Evolutionary conservation across 2,888 invertebrate genomes (phyloP).

Genomic region (Lithophane semibrunnea): DNA sequence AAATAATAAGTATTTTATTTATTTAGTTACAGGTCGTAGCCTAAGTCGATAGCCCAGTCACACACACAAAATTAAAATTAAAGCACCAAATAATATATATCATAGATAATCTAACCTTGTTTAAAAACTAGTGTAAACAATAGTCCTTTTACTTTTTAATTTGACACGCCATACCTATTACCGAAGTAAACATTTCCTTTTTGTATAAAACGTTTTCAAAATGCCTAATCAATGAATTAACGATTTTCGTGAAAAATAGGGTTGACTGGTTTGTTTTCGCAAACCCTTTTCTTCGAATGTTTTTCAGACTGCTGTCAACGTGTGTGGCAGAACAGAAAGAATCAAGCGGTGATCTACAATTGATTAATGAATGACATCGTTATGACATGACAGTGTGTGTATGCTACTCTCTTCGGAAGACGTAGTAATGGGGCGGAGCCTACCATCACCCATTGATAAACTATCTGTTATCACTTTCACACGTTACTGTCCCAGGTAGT

Average conservation of each 20-base stretch:
- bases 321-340: background rate
- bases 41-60: no score
- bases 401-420: conserved; percentile 15
- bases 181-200: no score
- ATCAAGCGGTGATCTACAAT: background rate
- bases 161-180: background rate
- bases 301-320: background rate
- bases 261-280: background rate
- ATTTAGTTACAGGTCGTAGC: no score
- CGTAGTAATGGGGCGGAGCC: conserved; percentile 51
- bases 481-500: conserved; percentile 31
- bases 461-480: conserved; percentile 62
- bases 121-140: no score
- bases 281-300: background rate
- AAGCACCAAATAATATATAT: no score
- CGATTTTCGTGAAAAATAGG: background rate
- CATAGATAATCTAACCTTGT: no score
- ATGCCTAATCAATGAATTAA: background rate
- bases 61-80: no score
- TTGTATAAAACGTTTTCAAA: background rate
- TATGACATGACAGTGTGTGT: conserved; percentile 6
- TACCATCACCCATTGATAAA: conserved; percentile 49
- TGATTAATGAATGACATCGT: background rate
- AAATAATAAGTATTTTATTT: no score
- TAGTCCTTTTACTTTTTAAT: no score